Evolutionary conservation across 2,797 vertebrate species (phyloP), one percentile per base, ranked within the genome.

Genomic region (Danio albolineatus): DNA sequence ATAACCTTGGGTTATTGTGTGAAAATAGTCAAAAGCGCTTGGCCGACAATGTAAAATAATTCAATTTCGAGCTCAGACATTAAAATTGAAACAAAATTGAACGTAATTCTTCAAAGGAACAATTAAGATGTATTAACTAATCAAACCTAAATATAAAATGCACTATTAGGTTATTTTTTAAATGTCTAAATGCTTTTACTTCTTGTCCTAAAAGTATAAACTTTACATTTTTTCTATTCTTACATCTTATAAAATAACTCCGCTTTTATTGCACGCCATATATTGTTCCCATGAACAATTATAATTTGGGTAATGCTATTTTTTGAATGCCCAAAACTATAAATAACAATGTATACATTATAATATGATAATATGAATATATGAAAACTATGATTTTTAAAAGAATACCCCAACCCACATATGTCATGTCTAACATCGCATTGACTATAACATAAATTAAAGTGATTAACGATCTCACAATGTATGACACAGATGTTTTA

Each of bases 401-500:
- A 91, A 91, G 89, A 91, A 91, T 87, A 83, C 92, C 87, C 89
- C 93, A 95, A 95, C 92, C 87, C 82, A 91, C 94, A 94, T 95
- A 95, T 95, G 95, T 95, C 95, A 95, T 89, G 71, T 87, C 89
- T 85, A 89, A 92, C 90, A 93, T 91, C 90, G 89, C 89, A 87
- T 90, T 93, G 93, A 92, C 91, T 91, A 88, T 94, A 94, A 94
- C 91, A 94, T 94, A 92, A 96, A 93, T 96, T 95, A 97, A 95
- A 94, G 93, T 93, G 95, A 96, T 90, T 93, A 95, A 97, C 93
- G 94, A 95, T 96, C 95, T 93, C 92, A 93, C 87, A 92, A 90
- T 89, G 88, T 90, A 86, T 86, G 89, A 90, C 93, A 91, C 91
- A 93, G 88, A 94, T 82, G 73, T 76, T 80, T 87, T 71, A 88